Evolutionary conservation across 1,140 invertebrate species (phyloP).

Genomic region (Micrasema minimum): DNA sequence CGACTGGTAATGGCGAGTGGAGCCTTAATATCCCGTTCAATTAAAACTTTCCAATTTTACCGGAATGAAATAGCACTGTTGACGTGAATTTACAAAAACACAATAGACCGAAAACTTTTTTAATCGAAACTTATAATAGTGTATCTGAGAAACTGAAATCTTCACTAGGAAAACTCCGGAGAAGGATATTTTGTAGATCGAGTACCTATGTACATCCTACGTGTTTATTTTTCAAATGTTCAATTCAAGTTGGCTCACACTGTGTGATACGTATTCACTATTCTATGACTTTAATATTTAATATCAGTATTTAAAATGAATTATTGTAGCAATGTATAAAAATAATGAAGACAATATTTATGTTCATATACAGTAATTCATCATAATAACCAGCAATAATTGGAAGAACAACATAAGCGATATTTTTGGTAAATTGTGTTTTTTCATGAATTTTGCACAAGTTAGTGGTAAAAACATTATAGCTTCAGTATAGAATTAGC

Average conservation of each 20-base stretch:
- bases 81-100: constrained; percentile 46
- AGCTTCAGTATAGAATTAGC: too few relatives aligned
- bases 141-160: constrained; percentile 20
- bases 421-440: too few relatives aligned
- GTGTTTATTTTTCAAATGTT: background rate
- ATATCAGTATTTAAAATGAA: background rate
- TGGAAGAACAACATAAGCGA: too few relatives aligned
- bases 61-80: constrained; percentile 42
- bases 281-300: background rate
- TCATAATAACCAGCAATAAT: too few relatives aligned
- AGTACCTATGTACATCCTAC: background rate
- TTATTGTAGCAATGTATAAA: background rate
- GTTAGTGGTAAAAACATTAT: too few relatives aligned
- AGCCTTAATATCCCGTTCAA: constrained; percentile 43
- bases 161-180: constrained; percentile 1
- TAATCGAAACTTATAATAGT: constrained; percentile 47
- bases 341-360: too few relatives aligned
- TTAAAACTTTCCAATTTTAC: constrained; percentile 51
- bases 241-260: background rate
- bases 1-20: constrained; percentile 14
- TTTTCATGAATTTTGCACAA: too few relatives aligned
- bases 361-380: too few relatives aligned
- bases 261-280: background rate
- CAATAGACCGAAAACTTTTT: constrained; percentile 48
- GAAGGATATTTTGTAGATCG: constrained; percentile 24